A percentile compares a stretch with the other conserved stretches of the same genome.
Conservation (phyloP, 2,888 invertebrate genomes). For the Tanaodytes sp. region DNA sequence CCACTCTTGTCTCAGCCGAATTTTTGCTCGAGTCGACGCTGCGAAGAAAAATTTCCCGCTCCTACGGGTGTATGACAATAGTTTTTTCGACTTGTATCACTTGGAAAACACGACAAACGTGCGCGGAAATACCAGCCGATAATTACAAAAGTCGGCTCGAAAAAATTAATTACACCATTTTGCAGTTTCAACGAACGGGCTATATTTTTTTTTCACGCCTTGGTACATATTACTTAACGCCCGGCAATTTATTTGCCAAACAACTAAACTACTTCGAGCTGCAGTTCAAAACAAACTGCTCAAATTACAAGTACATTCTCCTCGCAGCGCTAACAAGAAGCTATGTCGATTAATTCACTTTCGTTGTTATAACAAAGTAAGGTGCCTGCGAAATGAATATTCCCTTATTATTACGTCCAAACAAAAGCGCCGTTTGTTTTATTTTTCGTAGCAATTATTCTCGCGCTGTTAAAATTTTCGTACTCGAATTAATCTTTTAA, state of each 20-base stretch:
- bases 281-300: conserved; percentile 27
- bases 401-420: not conserved
- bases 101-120: too few relatives aligned
- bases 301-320: conserved; percentile 33
- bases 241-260: conserved; percentile 19
- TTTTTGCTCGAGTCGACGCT: too few relatives aligned
- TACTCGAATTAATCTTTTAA: too few relatives aligned
- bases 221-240: conserved; percentile 18
- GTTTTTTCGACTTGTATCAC: too few relatives aligned
- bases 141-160: conserved; percentile 19
- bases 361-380: conserved; percentile 16
- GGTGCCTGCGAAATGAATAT: conserved; percentile 1
- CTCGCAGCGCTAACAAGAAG: conserved; percentile 12
- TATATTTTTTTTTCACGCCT: conserved; percentile 5
- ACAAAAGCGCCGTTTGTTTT: not conserved
- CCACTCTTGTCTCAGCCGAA: too few relatives aligned
- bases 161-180: conserved; percentile 11
- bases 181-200: not conserved
- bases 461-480: too few relatives aligned
- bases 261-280: conserved; percentile 18
- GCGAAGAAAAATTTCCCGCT: too few relatives aligned
- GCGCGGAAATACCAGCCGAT: too few relatives aligned
- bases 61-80: too few relatives aligned
- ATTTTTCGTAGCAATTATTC: too few relatives aligned
- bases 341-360: conserved; percentile 25